Conservation (phyloP, 2,797 vertebrate species). For the Gila robusta region DNA sequence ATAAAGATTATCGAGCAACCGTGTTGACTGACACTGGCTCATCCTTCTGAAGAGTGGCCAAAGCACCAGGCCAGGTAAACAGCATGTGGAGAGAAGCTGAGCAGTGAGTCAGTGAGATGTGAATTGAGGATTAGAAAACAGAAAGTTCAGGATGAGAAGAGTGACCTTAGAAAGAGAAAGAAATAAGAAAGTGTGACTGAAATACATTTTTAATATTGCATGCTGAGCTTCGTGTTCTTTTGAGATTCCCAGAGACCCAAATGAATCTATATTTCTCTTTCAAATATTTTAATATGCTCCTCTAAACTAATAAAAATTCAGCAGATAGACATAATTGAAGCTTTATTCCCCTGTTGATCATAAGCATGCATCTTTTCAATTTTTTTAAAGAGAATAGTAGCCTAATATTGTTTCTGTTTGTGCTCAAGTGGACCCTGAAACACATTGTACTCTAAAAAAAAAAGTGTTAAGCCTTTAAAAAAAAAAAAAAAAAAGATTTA, state of each 20-base stretch:
- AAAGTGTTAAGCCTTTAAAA: no score
- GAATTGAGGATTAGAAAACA: slow-evolving; percentile 15
- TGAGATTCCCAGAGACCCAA: slow-evolving; percentile 10
- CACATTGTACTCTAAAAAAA: no score
- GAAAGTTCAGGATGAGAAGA: slow-evolving; percentile 8
- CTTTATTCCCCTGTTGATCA: neutral
- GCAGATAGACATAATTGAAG: neutral
- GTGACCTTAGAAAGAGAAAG: slow-evolving; percentile 22
- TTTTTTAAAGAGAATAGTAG: neutral
- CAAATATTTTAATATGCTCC: neutral
- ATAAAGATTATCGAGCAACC: slow-evolving; percentile 33
- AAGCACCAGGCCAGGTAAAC: slow-evolving; percentile 16
- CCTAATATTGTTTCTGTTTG: no score
- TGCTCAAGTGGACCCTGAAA: no score
- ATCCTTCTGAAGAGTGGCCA: slow-evolving; percentile 24
- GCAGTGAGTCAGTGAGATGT: neutral
- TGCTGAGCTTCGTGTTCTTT: neutral
- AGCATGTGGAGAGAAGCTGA: slow-evolving; percentile 7
- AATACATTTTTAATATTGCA: slow-evolving; percentile 23
- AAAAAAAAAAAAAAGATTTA: no score
- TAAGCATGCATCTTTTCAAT: neutral
- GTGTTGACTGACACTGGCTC: slow-evolving; percentile 31
- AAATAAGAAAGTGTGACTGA: slow-evolving; percentile 28
- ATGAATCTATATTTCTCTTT: slow-evolving; percentile 26
- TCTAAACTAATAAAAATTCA: slow-evolving; percentile 4